Evolutionary conservation across 2,888 invertebrate species (phyloP).

Genomic region (Tricholauxania praeusta): DNA sequence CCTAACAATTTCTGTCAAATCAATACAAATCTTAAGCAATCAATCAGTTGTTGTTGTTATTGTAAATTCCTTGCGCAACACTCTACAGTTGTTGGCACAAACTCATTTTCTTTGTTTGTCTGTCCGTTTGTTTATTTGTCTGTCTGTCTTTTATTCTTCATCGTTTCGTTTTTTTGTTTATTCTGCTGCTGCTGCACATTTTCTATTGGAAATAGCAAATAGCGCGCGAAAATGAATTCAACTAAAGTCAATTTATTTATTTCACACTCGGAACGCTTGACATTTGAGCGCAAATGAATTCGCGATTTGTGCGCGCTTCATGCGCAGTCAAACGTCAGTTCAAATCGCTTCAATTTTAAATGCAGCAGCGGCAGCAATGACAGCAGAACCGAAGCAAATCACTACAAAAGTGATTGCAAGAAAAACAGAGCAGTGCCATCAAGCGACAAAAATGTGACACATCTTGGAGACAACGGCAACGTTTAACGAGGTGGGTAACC

Average conservation of each 20-base stretch:
- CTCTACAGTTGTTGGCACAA: neutral
- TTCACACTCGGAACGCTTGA: slow-evolving; percentile 30
- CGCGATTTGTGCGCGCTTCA: slow-evolving; percentile 5
- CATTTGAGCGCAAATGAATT: slow-evolving; percentile 29
- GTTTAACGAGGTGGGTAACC: too few relatives aligned
- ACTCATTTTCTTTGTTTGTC: slow-evolving; percentile 2
- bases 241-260: slow-evolving; percentile 34
- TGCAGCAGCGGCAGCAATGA: neutral
- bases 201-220: slow-evolving; percentile 5
- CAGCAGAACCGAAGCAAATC: slow-evolving; percentile 6
- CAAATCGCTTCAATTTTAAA: slow-evolving; percentile 1
- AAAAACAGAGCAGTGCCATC: slow-evolving; percentile 16
- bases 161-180: neutral
- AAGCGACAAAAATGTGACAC: neutral
- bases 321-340: slow-evolving; percentile 20
- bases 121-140: neutral
- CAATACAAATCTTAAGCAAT: slow-evolving; percentile 31
- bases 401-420: slow-evolving; percentile 11
- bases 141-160: neutral
- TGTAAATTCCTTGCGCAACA: slow-evolving; percentile 21
- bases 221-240: slow-evolving; percentile 20
- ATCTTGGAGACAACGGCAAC: slow-evolving; percentile 1
- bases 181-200: neutral
- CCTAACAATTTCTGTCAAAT: slow-evolving; percentile 35
- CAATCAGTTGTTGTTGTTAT: slow-evolving; percentile 16